Base-by-base conservation (phyloP, 1,140 invertebrate species). In the Drepana arcuata region DNA sequence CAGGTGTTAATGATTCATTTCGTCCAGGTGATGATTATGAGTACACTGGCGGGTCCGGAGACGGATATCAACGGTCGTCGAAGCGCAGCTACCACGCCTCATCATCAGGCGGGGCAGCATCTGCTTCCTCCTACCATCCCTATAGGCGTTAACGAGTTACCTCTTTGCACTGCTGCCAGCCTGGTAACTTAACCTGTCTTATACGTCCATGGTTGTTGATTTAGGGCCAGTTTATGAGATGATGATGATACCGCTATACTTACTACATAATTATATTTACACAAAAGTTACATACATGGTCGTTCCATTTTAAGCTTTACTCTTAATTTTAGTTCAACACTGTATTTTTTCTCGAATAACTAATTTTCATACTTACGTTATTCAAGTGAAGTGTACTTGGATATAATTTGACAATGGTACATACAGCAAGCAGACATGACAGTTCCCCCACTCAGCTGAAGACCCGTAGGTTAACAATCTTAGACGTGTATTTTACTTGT, bases 91-190 rank as follows among this genome's bases (percentile, higher is more conserved):
- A 79, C 55, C 71, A 77, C 45, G 67, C 59, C 12, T 50, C 70
- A 9, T 65, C 70, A 14, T 46, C 51, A 16, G 56, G 67, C 32
- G 57, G 66, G 18, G 38, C 58, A 10, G 65, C 71, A n/a, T 67
- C 80, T 12, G 69, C 69, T 14, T 57, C 74, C 1, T 81, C 81
- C 3, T 84, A 80, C 57, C 81, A 82, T 48, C 81, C 81, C 32
- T 84, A 84, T 53, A 44, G 81, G 43, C 81, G 81, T 58, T 80
- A 80, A 55, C 30, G 54, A 61, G 30, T 69, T 21, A 4, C 4
- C 18, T 5, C 4, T 21, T 21, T 9, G 18, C 18, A 21, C 18
- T 21, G 4, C 4, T 21, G 9, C 9, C 18, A 4, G 4, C 18
- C 4, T 9, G 18, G 4, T 21, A 5, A 21, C 18, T 21, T 9